Conservation (phyloP, 2,797 vertebrate genomes). For the Epinephelus awoara region DNA sequence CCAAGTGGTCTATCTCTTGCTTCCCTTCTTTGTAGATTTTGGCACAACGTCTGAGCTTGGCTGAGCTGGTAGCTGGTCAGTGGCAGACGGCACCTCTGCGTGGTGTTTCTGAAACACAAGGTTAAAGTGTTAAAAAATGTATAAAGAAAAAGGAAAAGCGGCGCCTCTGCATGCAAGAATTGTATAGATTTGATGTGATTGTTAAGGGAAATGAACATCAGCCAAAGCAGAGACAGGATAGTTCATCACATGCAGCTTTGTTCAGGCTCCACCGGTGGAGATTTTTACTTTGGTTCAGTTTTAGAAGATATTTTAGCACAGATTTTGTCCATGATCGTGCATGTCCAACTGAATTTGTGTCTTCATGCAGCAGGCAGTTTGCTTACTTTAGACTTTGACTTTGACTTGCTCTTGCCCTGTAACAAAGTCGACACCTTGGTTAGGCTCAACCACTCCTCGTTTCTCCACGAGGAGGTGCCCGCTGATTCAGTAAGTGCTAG, state of each 20-base stretch:
- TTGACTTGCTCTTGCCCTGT: constrained; percentile 86
- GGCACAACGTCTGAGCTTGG: constrained; percentile 79
- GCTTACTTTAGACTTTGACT: constrained; percentile 87
- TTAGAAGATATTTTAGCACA: background rate
- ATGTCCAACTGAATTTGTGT: constrained; percentile 4
- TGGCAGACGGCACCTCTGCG: constrained; percentile 62
- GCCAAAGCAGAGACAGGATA: constrained; percentile 1
- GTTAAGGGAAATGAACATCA: background rate
- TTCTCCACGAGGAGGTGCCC: background rate
- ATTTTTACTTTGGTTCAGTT: background rate
- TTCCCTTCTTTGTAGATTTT: constrained; percentile 73
- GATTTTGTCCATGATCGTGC: background rate
- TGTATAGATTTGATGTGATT: background rate
- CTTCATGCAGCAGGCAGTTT: constrained; percentile 63
- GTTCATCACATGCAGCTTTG: constrained; percentile 39
- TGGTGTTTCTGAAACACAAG: constrained; percentile 76
- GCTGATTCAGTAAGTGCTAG: background rate
- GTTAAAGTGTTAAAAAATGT: background rate
- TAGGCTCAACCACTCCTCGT: constrained; percentile 42
- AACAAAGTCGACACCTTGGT: constrained; percentile 78
- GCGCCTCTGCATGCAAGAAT: constrained; percentile 3
- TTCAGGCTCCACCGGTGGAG: background rate
- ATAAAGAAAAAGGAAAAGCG: background rate
- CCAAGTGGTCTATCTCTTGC: constrained; percentile 78
- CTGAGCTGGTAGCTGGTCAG: constrained; percentile 61